phyloP scores from a whole-genome alignment of 2,113 vertebrate genomes.

The Connochaetes taurinus region DNA sequence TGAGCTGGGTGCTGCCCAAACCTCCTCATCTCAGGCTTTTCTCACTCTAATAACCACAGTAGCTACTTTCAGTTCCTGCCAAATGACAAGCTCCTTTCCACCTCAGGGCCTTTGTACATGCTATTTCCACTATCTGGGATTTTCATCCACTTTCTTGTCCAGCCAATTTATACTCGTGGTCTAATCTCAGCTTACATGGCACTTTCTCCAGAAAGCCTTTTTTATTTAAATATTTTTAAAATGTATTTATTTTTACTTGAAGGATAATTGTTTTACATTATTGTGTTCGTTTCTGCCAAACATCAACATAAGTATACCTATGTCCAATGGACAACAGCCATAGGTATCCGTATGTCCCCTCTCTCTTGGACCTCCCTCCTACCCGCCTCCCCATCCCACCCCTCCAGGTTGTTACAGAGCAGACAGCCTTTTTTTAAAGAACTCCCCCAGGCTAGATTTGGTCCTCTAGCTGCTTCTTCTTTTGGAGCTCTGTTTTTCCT shows the following conservation, averaged over 20 bases:
- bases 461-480: not conserved
- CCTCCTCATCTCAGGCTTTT: not conserved
- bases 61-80: not conserved
- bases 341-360: not conserved
- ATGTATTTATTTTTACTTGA: not conserved
- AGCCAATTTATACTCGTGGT: not conserved
- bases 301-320: not conserved
- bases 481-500: not conserved
- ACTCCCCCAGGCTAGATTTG: not conserved
- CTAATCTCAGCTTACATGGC: not conserved
- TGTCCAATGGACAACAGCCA: not conserved
- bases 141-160: not conserved
- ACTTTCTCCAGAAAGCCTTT: not conserved
- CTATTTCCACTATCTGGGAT: not conserved
- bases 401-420: not conserved
- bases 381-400: rapidly evolving
- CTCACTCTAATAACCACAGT: not conserved
- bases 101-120: not conserved
- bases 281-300: not conserved
- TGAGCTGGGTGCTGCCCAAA: no score
- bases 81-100: not conserved
- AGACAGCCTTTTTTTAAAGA: not conserved
- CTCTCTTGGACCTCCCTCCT: not conserved
- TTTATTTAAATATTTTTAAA: not conserved
- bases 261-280: not conserved